phyloP scores from a whole-genome alignment of 1,140 invertebrate species.

The Marisa cornuarietis region DNA sequence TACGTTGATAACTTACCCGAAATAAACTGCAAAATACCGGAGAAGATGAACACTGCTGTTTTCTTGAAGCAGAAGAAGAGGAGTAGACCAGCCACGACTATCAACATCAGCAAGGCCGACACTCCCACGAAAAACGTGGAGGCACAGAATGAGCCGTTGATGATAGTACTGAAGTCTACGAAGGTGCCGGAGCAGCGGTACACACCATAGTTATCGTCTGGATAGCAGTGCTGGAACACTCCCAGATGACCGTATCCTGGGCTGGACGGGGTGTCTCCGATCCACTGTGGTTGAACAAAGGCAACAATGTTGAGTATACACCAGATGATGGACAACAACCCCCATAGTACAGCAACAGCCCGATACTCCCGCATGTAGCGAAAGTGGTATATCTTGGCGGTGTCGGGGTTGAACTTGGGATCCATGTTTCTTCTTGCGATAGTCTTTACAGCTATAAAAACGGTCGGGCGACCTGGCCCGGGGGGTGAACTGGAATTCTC shows the following conservation, averaged over 20 bases:
- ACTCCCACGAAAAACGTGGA: conserved; percentile 90
- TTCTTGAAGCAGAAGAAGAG: conserved; percentile 94
- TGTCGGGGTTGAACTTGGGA: conserved; percentile 47
- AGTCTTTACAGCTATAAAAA: background rate
- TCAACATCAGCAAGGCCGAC: conserved; percentile 83
- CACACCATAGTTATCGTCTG: conserved; percentile 29
- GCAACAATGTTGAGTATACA: conserved; percentile 95
- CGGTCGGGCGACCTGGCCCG: background rate
- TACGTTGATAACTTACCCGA: conserved; percentile 43
- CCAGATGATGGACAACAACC: conserved; percentile 94
- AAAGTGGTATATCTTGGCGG: conserved; percentile 48
- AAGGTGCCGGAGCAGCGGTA: conserved; percentile 79
- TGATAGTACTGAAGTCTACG: conserved; percentile 83
- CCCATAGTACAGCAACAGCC: conserved; percentile 96
- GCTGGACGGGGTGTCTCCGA: conserved; percentile 79
- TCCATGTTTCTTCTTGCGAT: conserved; percentile 20
- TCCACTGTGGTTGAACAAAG: conserved; percentile 96
- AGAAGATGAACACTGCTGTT: conserved; percentile 93
- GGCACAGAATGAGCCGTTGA: conserved; percentile 80
- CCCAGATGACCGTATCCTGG: conserved; percentile 90
- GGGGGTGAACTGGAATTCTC: background rate
- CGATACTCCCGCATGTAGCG: conserved; percentile 69
- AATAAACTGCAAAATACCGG: conserved; percentile 70
- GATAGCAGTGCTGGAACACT: conserved; percentile 83
- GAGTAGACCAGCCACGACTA: conserved; percentile 85